Conservation (phyloP, 37 sponge, comb jelly and placozoan species). For the Tethya wilhelma region DNA sequence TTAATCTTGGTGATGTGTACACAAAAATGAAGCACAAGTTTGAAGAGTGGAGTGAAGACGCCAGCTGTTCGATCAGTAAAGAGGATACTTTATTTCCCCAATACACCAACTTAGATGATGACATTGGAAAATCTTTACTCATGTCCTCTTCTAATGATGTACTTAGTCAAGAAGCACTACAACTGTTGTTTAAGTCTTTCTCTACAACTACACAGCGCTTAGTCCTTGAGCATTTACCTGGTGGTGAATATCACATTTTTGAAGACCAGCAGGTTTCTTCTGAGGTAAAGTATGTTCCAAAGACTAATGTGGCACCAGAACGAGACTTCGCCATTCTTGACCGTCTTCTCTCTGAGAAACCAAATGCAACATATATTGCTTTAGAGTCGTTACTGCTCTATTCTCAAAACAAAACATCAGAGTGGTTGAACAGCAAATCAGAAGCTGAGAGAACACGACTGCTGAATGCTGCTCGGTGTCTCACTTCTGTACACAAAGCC, state of each 20-base stretch:
- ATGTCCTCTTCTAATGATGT: neutral
- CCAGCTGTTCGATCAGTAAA: neutral
- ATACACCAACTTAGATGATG: neutral
- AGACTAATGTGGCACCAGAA: conserved; percentile 52
- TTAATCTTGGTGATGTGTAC: conserved; percentile 27
- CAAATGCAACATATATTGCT: conserved; percentile 40
- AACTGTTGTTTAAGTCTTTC: conserved; percentile 33
- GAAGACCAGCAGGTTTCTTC: neutral
- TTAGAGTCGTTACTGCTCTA: conserved; percentile 37
- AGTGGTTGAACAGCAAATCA: conserved; percentile 25
- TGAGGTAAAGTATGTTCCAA: conserved; percentile 35
- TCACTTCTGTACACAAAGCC: neutral
- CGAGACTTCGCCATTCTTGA: conserved; percentile 46
- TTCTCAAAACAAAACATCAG: conserved; percentile 45
- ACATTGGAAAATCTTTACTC: neutral
- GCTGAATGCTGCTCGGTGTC: conserved; percentile 19
- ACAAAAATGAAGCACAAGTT: conserved; percentile 39
- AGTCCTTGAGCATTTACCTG: conserved; percentile 43
- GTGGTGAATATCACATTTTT: conserved; percentile 26
- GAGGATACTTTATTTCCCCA: neutral
- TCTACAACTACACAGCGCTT: conserved; percentile 39
- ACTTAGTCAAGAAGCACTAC: conserved; percentile 20
- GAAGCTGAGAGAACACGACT: conserved; percentile 13
- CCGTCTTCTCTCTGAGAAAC: conserved; percentile 36
- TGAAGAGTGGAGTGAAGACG: conserved; percentile 42